Conservation (phyloP, 2,797 vertebrate species). For the Pseudochromis fuscus region DNA sequence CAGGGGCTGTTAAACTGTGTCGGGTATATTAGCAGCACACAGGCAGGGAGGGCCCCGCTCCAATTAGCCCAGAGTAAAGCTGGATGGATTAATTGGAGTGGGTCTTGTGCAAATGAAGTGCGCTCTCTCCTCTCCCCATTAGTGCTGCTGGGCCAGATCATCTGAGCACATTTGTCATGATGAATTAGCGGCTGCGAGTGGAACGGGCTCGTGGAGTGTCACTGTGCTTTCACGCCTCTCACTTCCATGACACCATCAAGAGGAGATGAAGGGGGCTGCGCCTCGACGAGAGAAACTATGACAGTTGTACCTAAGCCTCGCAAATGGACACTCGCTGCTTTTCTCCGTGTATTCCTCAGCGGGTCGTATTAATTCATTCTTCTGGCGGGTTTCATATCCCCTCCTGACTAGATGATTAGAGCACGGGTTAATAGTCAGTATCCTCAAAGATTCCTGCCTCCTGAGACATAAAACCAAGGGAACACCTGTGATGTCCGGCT, state of each 20-base stretch:
- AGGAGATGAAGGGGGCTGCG: conserved; percentile 82
- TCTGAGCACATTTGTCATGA: conserved; percentile 87
- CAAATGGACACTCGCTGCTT: conserved; percentile 81
- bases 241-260: conserved; percentile 83
- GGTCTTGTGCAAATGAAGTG: conserved; percentile 85
- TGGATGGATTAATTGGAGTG: conserved; percentile 85
- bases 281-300: conserved; percentile 77
- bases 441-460: conserved; percentile 81
- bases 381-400: conserved; percentile 73
- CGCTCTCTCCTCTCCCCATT: conserved; percentile 81
- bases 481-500: conserved; percentile 84
- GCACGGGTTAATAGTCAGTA: conserved; percentile 80
- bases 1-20: conserved; percentile 79
- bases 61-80: conserved; percentile 85
- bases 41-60: conserved; percentile 80
- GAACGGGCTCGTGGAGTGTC: conserved; percentile 83
- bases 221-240: conserved; percentile 85
- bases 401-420: conserved; percentile 83
- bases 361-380: conserved; percentile 82
- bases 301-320: conserved; percentile 85
- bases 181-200: conserved; percentile 83
- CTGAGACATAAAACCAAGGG: conserved; percentile 78
- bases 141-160: conserved; percentile 84
- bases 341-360: conserved; percentile 76
- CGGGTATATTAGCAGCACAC: conserved; percentile 77